A percentile compares a stretch with the other conserved stretches of the same genome.
Conservation (phyloP, 2,888 invertebrate genomes). For the Caenorhabditis panamensis region DNA sequence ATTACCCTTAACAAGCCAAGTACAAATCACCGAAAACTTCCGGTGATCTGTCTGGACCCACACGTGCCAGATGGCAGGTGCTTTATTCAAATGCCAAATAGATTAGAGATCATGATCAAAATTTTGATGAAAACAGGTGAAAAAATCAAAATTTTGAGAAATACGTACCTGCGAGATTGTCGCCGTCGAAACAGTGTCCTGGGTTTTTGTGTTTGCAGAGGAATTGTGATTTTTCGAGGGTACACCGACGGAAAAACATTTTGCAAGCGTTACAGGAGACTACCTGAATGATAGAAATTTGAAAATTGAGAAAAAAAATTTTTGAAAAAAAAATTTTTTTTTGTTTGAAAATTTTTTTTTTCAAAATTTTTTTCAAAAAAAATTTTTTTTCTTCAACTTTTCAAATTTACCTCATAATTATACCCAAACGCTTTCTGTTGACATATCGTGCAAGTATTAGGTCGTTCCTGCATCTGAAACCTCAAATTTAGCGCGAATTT, state of each 20-base stretch:
- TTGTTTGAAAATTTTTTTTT: no score
- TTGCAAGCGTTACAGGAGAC: slow-evolving; percentile 51
- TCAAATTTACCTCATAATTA: slow-evolving; percentile 28
- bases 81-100: no score
- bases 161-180: slow-evolving; percentile 13
- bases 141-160: no score
- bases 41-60: no score
- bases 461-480: slow-evolving; percentile 7
- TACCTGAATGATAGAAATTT: slow-evolving; percentile 5
- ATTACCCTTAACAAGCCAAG: no score
- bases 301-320: background rate
- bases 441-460: slow-evolving; percentile 28
- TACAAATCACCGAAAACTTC: no score
- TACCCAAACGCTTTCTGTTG: slow-evolving; percentile 40
- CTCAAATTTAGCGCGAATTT: no score
- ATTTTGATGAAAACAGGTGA: no score
- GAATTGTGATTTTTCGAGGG: slow-evolving; percentile 19
- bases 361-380: no score
- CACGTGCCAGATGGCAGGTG: no score
- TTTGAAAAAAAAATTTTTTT: no score
- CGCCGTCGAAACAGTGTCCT: slow-evolving; percentile 1
- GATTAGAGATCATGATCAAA: no score
- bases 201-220: background rate
- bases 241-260: slow-evolving; percentile 46
- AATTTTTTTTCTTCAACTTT: background rate